Evolutionary conservation across 1,140 invertebrate species (phyloP).

Genomic region (Brachionus angularis): DNA sequence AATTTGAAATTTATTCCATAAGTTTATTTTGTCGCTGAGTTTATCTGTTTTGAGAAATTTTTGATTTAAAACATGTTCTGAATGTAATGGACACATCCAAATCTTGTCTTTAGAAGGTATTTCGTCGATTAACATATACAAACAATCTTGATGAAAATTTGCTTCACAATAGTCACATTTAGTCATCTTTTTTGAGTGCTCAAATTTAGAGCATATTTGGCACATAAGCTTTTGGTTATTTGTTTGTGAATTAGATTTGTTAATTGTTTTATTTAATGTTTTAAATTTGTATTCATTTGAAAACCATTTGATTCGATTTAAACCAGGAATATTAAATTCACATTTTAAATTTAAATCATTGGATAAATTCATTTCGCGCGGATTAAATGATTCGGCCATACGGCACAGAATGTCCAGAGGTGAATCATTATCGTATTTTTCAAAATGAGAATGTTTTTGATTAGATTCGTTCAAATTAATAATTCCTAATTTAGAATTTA

Average conservation of each 20-base stretch:
- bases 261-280: background rate
- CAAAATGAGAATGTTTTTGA: slow-evolving; percentile 18
- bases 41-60: slow-evolving; percentile 14
- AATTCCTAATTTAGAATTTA: slow-evolving; percentile 46
- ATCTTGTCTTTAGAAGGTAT: slow-evolving; percentile 69
- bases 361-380: slow-evolving; percentile 76
- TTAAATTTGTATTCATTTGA: slow-evolving; percentile 15
- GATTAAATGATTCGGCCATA: slow-evolving; percentile 76
- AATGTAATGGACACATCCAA: slow-evolving; percentile 96
- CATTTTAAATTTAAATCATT: background rate
- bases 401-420: slow-evolving; percentile 70
- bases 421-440: slow-evolving; percentile 46
- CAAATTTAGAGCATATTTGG: slow-evolving; percentile 66
- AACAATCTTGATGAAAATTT: slow-evolving; percentile 83
- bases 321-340: background rate
- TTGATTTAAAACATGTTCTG: slow-evolving; percentile 63
- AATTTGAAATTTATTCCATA: slow-evolving; percentile 21
- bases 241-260: background rate
- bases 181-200: slow-evolving; percentile 69
- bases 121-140: slow-evolving; percentile 81
- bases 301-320: slow-evolving; percentile 16
- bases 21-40: background rate
- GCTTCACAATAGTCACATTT: slow-evolving; percentile 88
- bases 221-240: background rate
- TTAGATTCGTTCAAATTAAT: slow-evolving; percentile 14